Evolutionary conservation across 2,113 vertebrate species (phyloP).

Genomic region (Cichladusa arquata): DNA sequence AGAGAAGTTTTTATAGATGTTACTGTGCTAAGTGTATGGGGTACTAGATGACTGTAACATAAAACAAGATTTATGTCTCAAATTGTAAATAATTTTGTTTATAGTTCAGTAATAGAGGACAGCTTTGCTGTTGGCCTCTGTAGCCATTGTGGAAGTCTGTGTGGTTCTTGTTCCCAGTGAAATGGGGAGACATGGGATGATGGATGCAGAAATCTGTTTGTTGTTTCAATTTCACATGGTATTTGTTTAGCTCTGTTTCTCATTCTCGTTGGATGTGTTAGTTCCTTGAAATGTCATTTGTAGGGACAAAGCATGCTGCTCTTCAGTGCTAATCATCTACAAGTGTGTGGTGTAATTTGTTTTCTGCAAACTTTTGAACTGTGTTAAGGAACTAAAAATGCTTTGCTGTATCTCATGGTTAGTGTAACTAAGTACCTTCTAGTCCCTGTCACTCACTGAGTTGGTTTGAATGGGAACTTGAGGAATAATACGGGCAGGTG

Average conservation of each 20-base stretch:
- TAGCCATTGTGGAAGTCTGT: rapidly evolving
- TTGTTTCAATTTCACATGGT: not conserved
- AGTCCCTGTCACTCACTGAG: not conserved
- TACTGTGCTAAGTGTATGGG: not conserved
- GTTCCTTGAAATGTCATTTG: not conserved
- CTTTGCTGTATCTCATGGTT: not conserved
- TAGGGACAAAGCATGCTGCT: not conserved
- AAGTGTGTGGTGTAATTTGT: not conserved
- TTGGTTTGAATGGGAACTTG: not conserved
- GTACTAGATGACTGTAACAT: not conserved
- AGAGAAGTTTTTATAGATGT: not conserved
- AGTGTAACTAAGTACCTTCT: not conserved
- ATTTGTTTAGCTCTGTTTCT: not conserved
- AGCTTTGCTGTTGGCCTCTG: not conserved
- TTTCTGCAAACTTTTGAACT: not conserved
- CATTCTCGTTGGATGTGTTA: not conserved
- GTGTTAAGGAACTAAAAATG: not conserved
- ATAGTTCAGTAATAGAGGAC: not conserved
- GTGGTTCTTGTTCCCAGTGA: not conserved
- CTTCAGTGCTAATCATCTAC: not conserved
- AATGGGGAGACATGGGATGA: not conserved
- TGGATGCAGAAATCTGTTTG: not conserved
- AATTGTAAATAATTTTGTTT: not conserved
- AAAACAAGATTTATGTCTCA: not conserved
- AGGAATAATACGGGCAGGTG: not conserved